Evolutionary conservation across 2,113 vertebrate genomes (phyloP), one percentile per base, ranked within the genome.

Genomic region (Vulpes vulpes): DNA sequence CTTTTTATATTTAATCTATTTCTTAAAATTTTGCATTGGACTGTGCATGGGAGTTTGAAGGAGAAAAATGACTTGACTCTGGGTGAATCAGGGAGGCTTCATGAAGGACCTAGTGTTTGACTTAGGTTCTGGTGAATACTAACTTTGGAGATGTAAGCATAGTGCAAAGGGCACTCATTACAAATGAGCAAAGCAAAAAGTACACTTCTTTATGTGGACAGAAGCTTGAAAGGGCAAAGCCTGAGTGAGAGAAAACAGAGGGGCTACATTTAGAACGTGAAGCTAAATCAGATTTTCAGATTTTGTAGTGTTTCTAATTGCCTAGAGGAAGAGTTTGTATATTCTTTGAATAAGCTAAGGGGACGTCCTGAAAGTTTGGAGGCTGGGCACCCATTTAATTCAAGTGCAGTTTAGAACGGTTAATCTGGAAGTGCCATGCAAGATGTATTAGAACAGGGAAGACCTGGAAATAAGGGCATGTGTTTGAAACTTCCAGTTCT

Each of bases 11-110:
- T 91, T 16, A 38, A 38, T 23, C 49, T 60, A 19, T 82, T 95
- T 89, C 71, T 5, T 16, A 76, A 94, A 89, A 82, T 73, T 81
- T 90, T 89, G 9, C 35, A 71, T 27, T 64, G 49, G 30, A 64
- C 19, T 65, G 17, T 88, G 11, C 32, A 59, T 81, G 27, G 53
- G 22, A 49, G 27, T 76, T 97, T 76, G 38, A 89, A 74, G 62
- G 32, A 57, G n/a, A 65, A 90, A 85, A 71, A 74, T 57, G 38
- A 55, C 35, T 51, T 71, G 27, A 87, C 59, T 90, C 43, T 83
- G 32, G n/a, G 19, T 35, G 25, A 95, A 73, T 55, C 19, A 0
- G 7, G 76, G 17, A 62, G 84, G 49, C 35, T 83, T 62, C 51
- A n/a, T 35, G n/a, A 91, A 91, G 43, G 49, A 87, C 14, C 0